A percentile compares a stretch with the other conserved stretches of the same genome.
Evolutionary conservation across 2,888 invertebrate genomes (phyloP).

Genomic region (Junonia oenone): DNA sequence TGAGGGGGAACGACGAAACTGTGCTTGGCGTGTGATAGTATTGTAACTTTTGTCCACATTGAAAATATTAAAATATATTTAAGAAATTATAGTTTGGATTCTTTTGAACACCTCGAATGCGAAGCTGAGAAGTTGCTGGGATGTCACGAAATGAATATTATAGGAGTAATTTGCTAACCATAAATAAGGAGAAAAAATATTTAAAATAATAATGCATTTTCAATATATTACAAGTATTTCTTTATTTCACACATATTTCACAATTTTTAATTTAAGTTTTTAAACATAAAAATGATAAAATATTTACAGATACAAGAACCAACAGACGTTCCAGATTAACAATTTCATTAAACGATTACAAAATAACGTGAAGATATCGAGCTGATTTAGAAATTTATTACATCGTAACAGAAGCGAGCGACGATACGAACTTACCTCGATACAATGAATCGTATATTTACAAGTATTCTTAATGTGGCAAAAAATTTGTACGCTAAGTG

Average conservation of each 20-base stretch:
- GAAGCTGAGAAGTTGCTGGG: too few relatives aligned
- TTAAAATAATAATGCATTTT: slow-evolving; percentile 19
- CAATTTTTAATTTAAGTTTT: slow-evolving; percentile 62
- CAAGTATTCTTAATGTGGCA: slow-evolving; percentile 9
- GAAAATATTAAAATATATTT: too few relatives aligned
- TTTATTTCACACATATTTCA: slow-evolving; percentile 77
- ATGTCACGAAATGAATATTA: too few relatives aligned
- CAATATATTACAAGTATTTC: slow-evolving; percentile 70
- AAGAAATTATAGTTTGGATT: too few relatives aligned
- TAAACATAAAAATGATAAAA: slow-evolving; percentile 62
- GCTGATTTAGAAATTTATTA: slow-evolving; percentile 31
- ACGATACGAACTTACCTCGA: slow-evolving; percentile 18
- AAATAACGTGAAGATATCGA: slow-evolving; percentile 24
- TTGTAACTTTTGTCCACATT: background rate
- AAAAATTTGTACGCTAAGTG: slow-evolving; percentile 11
- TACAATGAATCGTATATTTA: slow-evolving; percentile 17
- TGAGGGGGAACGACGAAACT: slow-evolving; percentile 41
- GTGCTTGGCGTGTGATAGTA: slow-evolving; percentile 3
- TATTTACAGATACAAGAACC: slow-evolving; percentile 73
- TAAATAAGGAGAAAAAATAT: too few relatives aligned
- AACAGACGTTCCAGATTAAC: slow-evolving; percentile 68
- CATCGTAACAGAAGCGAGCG: slow-evolving; percentile 17
- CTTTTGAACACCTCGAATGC: too few relatives aligned
- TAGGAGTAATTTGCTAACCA: too few relatives aligned
- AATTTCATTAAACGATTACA: slow-evolving; percentile 52